These are phyloP conservation scores for Thryonomys swinderianus DNA, from an alignment of 2,113 vertebrate species.

Conservation along the genomic window DNA sequence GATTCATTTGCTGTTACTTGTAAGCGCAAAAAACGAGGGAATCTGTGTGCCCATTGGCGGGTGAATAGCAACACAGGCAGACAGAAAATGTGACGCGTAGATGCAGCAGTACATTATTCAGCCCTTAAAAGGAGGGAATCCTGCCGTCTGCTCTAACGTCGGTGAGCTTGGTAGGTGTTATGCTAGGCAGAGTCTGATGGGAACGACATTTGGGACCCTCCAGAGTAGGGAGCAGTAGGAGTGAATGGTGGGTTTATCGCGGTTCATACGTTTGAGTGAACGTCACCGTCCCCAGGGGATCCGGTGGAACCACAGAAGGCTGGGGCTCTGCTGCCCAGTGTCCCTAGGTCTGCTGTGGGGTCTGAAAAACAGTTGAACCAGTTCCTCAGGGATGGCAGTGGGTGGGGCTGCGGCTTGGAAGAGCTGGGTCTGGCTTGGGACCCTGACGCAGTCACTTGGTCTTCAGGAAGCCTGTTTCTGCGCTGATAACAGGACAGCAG, in stretches of 20 bases:
- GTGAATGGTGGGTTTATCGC: not conserved
- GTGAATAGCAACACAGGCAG: not conserved
- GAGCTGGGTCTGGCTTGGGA: not conserved
- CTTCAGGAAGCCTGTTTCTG: not conserved
- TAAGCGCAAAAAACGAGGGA: not conserved
- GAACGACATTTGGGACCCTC: not conserved
- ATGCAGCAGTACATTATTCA: not conserved
- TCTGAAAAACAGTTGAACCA: not conserved
- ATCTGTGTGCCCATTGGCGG: not conserved
- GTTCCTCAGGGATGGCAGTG: not conserved
- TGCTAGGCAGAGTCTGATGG: not conserved
- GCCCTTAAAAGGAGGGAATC: not conserved
- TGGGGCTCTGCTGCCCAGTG: not conserved
- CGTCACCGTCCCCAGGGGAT: not conserved
- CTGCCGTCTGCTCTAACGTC: too few species aligned
- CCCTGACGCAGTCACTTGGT: not conserved
- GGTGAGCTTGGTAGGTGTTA: not conserved
- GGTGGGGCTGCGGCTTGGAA: not conserved
- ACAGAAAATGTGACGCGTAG: not conserved
- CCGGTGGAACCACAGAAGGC: not conserved
- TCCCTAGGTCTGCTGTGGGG: not conserved
- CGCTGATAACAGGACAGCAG: not conserved
- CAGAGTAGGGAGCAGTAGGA: not conserved
- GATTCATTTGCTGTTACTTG: not conserved
- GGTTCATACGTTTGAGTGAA: not conserved